A percentile compares a stretch with the other conserved stretches of the same genome.
phyloP scores from a whole-genome alignment of 2,797 vertebrate genomes.

The Notoglanidium macrostoma region DNA sequence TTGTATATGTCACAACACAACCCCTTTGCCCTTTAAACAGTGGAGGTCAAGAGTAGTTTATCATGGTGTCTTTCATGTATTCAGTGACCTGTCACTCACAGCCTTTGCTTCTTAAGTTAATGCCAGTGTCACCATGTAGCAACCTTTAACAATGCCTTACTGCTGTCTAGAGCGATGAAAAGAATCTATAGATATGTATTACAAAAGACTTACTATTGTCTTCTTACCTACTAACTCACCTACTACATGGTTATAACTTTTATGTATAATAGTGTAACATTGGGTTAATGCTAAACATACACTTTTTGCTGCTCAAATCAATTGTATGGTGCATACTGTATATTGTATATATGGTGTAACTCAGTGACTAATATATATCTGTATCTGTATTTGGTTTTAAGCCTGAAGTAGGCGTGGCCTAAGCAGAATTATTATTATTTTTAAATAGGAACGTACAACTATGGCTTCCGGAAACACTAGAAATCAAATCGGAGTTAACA shows the following conservation, averaged over 20 bases:
- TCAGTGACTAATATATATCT: too few species aligned
- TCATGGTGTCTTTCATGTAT: neutral
- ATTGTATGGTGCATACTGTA: neutral
- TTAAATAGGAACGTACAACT: neutral
- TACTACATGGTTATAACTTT: neutral
- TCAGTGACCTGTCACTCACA: neutral
- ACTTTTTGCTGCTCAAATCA: neutral
- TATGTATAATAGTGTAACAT: too few species aligned
- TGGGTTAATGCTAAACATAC: too few species aligned
- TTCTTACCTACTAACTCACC: neutral
- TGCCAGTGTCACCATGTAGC: neutral
- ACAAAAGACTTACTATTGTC: neutral
- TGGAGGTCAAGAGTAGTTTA: neutral
- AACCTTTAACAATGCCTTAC: neutral
- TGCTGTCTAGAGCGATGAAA: neutral
- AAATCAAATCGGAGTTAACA: neutral
- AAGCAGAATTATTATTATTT: neutral
- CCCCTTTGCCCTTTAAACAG: neutral
- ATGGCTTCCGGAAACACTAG: neutral
- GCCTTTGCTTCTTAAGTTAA: neutral
- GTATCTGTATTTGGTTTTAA: neutral
- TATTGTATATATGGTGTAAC: neutral
- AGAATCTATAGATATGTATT: neutral
- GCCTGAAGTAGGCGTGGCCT: neutral
- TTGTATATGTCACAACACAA: neutral